Evolutionary conservation across 2,888 invertebrate species (phyloP).

Genomic region (Odontothrips loti): DNA sequence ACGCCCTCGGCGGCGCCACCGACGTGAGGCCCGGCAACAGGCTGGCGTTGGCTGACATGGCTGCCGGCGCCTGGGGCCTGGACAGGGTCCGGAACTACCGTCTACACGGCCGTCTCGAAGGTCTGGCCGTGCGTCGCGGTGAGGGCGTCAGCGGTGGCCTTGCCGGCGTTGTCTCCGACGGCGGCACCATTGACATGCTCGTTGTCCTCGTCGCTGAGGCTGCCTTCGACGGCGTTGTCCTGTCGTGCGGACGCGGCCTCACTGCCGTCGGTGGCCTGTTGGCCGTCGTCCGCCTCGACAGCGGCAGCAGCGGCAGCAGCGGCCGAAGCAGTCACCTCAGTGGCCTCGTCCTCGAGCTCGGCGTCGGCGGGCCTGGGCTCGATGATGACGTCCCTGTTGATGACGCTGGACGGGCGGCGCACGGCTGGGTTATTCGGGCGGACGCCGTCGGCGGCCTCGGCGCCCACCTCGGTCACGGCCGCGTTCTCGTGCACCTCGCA

Average conservation of each 20-base stretch:
- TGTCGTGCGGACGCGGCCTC: neutral
- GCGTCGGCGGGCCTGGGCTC: neutral
- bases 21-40: neutral
- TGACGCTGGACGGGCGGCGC: neutral
- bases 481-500: slow-evolving; percentile 21
- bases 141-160: neutral
- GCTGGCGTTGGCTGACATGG: neutral
- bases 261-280: neutral
- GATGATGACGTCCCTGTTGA: neutral
- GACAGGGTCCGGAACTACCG: neutral
- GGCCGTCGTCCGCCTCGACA: neutral
- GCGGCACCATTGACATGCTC: neutral
- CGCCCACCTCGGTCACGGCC: neutral
- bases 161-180: neutral
- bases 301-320: no score
- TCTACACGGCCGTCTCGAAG: neutral
- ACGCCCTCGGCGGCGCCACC: neutral
- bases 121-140: neutral
- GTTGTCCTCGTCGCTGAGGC: neutral
- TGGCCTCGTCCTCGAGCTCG: neutral
- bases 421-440: neutral
- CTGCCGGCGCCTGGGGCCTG: neutral
- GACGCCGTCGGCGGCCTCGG: neutral
- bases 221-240: neutral
- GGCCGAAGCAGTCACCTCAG: no score